These are phyloP conservation scores for Diglossa cyanea DNA, from an alignment of 2,797 vertebrate genomes.

Conservation along the genomic window DNA sequence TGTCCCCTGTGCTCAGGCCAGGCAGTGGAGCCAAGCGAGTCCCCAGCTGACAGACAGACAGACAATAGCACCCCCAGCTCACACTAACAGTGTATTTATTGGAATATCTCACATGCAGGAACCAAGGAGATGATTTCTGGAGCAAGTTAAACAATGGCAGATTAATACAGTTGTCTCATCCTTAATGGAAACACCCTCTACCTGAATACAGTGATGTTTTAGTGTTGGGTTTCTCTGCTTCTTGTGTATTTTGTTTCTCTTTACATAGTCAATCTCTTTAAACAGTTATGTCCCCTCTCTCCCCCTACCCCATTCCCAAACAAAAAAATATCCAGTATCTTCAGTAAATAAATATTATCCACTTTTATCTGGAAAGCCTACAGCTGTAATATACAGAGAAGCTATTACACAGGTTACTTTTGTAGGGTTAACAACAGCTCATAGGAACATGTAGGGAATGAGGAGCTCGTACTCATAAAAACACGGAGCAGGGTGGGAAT, in stretches of 20 bases:
- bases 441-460: not conserved
- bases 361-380: conserved; percentile 58
- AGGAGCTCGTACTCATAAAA: conserved; percentile 34
- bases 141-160: conserved; percentile 62
- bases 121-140: conserved; percentile 66
- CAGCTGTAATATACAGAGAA: conserved; percentile 57
- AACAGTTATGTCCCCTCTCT: conserved; percentile 40
- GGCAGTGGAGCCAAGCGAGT: not conserved
- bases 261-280: conserved; percentile 42
- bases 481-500: conserved; percentile 1
- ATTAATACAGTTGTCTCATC: conserved; percentile 9
- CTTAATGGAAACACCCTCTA: conserved; percentile 36
- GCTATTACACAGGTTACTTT: conserved; percentile 42
- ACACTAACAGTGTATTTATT: conserved; percentile 83
- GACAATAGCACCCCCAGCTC: not conserved
- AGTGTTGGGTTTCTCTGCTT: conserved; percentile 53
- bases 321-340: conserved; percentile 63
- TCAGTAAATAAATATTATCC: conserved; percentile 71
- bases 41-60: not conserved
- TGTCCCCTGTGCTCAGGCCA: not conserved
- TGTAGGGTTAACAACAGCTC: conserved; percentile 18
- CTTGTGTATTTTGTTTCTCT: conserved; percentile 21
- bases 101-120: conserved; percentile 82
- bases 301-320: conserved; percentile 47
- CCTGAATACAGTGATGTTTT: conserved; percentile 31